These are phyloP conservation scores for Rallus limicola DNA, from an alignment of 2,113 vertebrate species.

Conservation along the genomic window DNA sequence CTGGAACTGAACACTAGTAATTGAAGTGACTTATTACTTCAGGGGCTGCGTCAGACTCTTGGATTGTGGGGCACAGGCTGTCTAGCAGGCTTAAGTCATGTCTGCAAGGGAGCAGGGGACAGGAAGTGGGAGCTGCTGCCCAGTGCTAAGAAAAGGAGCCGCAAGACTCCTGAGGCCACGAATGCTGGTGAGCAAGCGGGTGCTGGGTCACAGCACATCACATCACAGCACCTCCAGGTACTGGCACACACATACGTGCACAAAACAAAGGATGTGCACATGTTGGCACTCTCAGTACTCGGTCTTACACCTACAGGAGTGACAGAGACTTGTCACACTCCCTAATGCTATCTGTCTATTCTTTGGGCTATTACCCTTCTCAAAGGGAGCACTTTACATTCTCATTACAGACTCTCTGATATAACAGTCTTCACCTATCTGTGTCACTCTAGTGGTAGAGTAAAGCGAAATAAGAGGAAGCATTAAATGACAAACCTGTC, in stretches of 20 bases:
- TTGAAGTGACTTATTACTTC: constrained; percentile 37
- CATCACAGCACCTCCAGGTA: neutral
- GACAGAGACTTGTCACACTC: neutral
- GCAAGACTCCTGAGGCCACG: neutral
- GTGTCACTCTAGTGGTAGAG: neutral
- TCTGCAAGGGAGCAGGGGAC: constrained; percentile 54
- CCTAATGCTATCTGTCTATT: neutral
- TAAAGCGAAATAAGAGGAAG: neutral
- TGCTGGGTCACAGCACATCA: neutral
- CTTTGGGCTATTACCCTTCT: neutral
- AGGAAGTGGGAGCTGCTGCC: constrained; percentile 3
- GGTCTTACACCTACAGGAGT: neutral
- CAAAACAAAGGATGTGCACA: neutral
- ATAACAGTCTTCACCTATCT: neutral
- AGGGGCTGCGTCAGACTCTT: constrained; percentile 27
- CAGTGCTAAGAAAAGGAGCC: neutral
- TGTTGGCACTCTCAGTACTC: neutral
- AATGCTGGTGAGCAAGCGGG: neutral
- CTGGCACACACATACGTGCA: neutral
- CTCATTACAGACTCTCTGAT: neutral
- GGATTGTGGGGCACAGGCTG: constrained; percentile 34
- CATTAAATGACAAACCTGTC: neutral
- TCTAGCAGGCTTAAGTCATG: constrained; percentile 64
- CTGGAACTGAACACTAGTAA: constrained; percentile 21
- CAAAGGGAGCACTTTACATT: neutral